Percentiles rank a stretch among this genome's conserved stretches.
Conservation (phyloP, 2,113 vertebrate species). For the Toxostoma redivivum region DNA sequence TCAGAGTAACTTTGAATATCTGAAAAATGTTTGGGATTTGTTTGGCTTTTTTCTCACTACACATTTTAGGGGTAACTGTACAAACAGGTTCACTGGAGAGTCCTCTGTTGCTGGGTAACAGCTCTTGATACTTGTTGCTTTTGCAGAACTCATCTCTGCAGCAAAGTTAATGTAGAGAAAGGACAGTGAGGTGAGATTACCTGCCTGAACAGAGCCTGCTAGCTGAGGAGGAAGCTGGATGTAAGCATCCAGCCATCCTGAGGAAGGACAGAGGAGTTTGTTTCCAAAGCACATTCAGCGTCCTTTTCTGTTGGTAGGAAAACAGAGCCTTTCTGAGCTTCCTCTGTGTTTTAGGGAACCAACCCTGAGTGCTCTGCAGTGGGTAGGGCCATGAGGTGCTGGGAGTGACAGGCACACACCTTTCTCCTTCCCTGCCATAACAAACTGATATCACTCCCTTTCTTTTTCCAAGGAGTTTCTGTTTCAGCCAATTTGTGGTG, state of each 20-base stretch:
- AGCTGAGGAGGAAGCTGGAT: not conserved
- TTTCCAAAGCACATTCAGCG: not conserved
- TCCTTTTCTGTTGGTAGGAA: not conserved
- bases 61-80: not conserved
- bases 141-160: not conserved
- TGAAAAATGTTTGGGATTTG: not conserved
- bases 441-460: accelerated
- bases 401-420: accelerated
- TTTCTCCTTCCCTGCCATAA: not conserved
- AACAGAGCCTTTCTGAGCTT: not conserved
- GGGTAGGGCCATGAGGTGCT: not conserved
- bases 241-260: not conserved
- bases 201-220: not conserved
- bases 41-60: accelerated
- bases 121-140: not conserved
- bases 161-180: not conserved
- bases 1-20: not conserved
- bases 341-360: not conserved
- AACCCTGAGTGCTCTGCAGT: accelerated
- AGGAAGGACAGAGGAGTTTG: not conserved
- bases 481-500: not conserved
- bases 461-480: not conserved
- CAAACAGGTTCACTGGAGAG: not conserved
- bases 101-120: not conserved
- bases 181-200: not conserved